These are phyloP conservation scores for Tyrannus savana DNA, from an alignment of 2,113 vertebrate genomes.

Conservation along the genomic window DNA sequence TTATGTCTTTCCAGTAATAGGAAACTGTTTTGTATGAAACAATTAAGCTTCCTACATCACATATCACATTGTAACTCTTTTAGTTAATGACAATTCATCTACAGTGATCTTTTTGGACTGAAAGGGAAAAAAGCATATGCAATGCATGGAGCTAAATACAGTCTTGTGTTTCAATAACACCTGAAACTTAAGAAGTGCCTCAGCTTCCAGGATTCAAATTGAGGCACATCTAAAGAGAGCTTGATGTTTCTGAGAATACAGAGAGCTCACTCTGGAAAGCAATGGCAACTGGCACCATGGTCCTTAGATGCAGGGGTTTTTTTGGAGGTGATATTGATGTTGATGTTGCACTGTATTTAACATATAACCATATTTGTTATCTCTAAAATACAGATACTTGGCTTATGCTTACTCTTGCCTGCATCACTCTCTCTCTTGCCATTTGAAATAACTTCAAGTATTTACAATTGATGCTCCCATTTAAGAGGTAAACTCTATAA, in stretches of 20 bases:
- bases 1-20: not conserved
- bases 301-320: not conserved
- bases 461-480: not conserved
- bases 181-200: not conserved
- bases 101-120: not conserved
- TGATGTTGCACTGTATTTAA: not conserved
- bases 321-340: not conserved
- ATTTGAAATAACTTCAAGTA: not conserved
- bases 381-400: not conserved
- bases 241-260: not conserved
- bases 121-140: not conserved
- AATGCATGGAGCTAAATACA: not conserved
- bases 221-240: not conserved
- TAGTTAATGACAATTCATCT: not conserved
- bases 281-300: not conserved
- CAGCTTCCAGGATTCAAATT: not conserved
- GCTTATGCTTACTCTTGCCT: not conserved
- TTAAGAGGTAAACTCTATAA: constrained; percentile 23
- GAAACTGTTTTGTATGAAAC: constrained; percentile 24
- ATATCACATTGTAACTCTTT: not conserved
- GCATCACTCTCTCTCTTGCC: not conserved
- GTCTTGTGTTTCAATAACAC: not conserved
- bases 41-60: constrained; percentile 7
- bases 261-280: not conserved
- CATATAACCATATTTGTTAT: not conserved